Percentiles rank a stretch among this genome's conserved stretches.
Conservation (phyloP, 2,888 invertebrate genomes). For the Idaea biselata region DNA sequence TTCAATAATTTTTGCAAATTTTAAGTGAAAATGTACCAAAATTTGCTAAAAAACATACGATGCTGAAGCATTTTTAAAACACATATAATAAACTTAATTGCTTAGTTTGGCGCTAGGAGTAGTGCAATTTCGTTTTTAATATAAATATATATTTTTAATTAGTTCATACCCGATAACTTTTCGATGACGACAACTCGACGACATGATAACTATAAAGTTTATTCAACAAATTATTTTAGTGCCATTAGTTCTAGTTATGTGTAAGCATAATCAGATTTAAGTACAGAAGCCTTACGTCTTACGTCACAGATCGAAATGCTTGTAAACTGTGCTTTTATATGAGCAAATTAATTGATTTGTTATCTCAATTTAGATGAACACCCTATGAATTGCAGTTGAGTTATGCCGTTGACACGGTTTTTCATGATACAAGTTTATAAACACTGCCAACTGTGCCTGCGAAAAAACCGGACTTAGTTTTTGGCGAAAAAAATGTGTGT, state of each 20-base stretch:
- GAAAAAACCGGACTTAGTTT: no score
- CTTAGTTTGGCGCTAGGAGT: no score
- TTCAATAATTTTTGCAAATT: no score
- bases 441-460: no score
- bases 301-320: conserved; percentile 28
- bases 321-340: conserved; percentile 23
- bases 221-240: conserved; percentile 38
- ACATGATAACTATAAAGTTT: conserved; percentile 25
- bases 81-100: no score
- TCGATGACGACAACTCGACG: conserved; percentile 18
- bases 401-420: not conserved
- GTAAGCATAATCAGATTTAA: conserved; percentile 22
- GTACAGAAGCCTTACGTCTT: conserved; percentile 36
- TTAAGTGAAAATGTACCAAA: no score
- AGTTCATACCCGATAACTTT: conserved; percentile 17
- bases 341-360: not conserved
- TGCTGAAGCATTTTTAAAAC: no score
- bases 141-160: no score
- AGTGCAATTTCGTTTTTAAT: no score
- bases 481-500: no score
- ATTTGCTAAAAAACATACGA: no score
- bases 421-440: no score
- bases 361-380: not conserved
- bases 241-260: conserved; percentile 54
- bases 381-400: not conserved